Evolutionary conservation across 2,797 vertebrate species (phyloP).

Genomic region (Protosalanx chinensis): DNA sequence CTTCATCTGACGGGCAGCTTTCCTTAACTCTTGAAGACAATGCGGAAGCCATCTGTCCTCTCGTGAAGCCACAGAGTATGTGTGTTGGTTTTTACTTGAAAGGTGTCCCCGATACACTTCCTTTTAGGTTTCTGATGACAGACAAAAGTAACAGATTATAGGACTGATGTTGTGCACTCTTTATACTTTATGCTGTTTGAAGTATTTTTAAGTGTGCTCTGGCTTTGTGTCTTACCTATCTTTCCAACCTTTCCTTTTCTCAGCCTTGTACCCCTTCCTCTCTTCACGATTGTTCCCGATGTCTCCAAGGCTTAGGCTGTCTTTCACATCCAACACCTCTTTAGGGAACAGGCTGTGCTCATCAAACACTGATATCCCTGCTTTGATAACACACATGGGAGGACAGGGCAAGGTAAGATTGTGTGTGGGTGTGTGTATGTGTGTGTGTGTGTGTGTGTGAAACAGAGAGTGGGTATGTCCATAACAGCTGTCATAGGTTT

Average conservation of each 20-base stretch:
- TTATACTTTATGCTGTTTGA: too few species aligned
- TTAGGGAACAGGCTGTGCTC: constrained; percentile 73
- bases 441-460: not conserved
- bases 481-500: constrained; percentile 23
- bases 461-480: too few species aligned
- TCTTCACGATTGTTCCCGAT: not conserved
- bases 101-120: constrained; percentile 12
- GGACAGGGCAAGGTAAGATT: not conserved
- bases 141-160: not conserved
- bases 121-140: constrained; percentile 29
- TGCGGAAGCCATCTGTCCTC: not conserved
- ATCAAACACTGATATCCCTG: constrained; percentile 72
- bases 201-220: not conserved
- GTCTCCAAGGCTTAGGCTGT: constrained; percentile 45
- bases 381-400: constrained; percentile 43
- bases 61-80: not conserved
- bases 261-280: constrained; percentile 50
- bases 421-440: not conserved
- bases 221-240: constrained; percentile 4
- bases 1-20: not conserved
- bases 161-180: not conserved
- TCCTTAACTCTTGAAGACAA: not conserved
- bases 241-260: constrained; percentile 41
- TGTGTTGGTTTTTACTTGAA: constrained; percentile 29
- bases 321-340: constrained; percentile 68